Conservation (phyloP, 2,888 invertebrate genomes). For the Melanostoma mellinum region DNA sequence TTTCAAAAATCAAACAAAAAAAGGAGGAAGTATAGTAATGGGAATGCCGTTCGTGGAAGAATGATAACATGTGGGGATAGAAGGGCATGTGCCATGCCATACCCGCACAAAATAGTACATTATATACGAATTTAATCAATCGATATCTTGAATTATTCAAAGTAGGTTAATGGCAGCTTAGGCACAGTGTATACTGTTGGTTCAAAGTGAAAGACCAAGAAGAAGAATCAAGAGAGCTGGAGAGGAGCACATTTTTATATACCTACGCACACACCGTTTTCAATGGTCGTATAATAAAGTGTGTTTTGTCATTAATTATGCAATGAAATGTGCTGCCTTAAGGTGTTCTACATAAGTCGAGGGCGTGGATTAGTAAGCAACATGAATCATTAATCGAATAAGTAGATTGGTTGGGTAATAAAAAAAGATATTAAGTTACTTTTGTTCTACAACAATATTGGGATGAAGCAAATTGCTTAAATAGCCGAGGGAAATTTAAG, state of each 20-base stretch:
- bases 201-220: too few species aligned
- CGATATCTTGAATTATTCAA: conserved; percentile 64
- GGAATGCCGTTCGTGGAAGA: neutral
- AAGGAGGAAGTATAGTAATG: neutral
- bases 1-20: too few species aligned
- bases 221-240: too few species aligned
- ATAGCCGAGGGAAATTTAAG: neutral
- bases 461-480: neutral
- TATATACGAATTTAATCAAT: conserved; percentile 17
- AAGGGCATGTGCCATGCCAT: too few species aligned
- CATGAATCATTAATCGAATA: conserved; percentile 57
- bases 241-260: neutral
- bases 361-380: neutral
- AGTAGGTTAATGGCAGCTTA: conserved; percentile 59
- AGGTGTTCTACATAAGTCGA: conserved; percentile 30
- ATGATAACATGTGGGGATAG: too few species aligned
- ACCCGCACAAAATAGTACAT: too few species aligned
- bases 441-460: conserved; percentile 7
- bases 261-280: neutral
- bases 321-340: conserved; percentile 34
- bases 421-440: conserved; percentile 32
- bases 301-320: conserved; percentile 56
- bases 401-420: conserved; percentile 52
- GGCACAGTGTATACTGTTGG: conserved; percentile 33
- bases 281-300: conserved; percentile 35